phyloP scores from a whole-genome alignment of 2,888 invertebrate genomes.

The Ceraclea dissimilis region DNA sequence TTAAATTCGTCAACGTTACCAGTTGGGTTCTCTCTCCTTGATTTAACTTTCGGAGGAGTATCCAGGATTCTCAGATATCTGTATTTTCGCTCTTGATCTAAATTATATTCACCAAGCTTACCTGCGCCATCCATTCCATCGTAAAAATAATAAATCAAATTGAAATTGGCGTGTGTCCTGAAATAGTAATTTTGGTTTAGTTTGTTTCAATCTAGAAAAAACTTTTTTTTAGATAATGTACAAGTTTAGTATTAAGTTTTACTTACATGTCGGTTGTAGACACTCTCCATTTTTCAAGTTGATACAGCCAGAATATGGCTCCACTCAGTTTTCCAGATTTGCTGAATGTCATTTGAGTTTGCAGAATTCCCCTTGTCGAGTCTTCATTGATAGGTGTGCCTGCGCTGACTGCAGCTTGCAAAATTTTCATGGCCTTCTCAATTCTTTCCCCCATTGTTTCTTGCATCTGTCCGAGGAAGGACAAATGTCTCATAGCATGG shows the following conservation, averaged over 20 bases:
- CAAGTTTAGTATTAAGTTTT: background rate
- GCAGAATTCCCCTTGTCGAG: slow-evolving; percentile 76
- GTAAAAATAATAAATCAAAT: slow-evolving; percentile 84
- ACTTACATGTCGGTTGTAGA: slow-evolving; percentile 68
- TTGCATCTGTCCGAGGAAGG: slow-evolving; percentile 69
- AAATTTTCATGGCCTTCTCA: slow-evolving; percentile 58
- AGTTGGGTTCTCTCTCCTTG: slow-evolving; percentile 56
- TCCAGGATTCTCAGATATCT: slow-evolving; percentile 62
- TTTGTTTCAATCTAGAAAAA: background rate
- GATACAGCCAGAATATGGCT: slow-evolving; percentile 77
- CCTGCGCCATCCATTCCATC: slow-evolving; percentile 69
- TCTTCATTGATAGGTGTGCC: slow-evolving; percentile 78
- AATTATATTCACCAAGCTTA: slow-evolving; percentile 56
- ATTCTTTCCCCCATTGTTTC: slow-evolving; percentile 58
- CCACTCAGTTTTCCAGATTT: slow-evolving; percentile 82
- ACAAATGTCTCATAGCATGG: slow-evolving; percentile 72
- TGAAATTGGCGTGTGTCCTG: slow-evolving; percentile 82
- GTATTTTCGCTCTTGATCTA: slow-evolving; percentile 64
- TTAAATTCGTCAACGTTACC: slow-evolving; percentile 58
- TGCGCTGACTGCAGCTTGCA: slow-evolving; percentile 76
- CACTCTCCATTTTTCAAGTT: slow-evolving; percentile 84
- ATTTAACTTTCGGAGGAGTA: slow-evolving; percentile 48
- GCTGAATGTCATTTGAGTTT: slow-evolving; percentile 76
- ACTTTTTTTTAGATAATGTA: background rate
- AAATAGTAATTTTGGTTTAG: background rate